These are phyloP conservation scores for Lota lota DNA, from an alignment of 2,113 vertebrate species.

Conservation along the genomic window DNA sequence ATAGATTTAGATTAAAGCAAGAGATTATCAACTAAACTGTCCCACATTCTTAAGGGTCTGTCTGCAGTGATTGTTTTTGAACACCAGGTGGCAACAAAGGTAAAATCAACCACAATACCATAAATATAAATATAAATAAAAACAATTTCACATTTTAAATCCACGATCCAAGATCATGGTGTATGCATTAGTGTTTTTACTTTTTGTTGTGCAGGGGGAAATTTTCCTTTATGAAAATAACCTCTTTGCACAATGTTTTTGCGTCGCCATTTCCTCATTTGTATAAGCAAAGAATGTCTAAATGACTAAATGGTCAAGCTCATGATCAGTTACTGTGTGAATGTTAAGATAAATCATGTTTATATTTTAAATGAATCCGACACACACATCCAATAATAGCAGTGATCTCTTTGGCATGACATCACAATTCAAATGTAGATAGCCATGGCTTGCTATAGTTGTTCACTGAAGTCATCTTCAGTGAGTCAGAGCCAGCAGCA, in stretches of 20 bases:
- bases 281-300: background rate
- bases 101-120: constrained; percentile 9
- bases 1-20: constrained; percentile 35
- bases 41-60: constrained; percentile 9
- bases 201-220: background rate
- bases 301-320: background rate
- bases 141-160: background rate
- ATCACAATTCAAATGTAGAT: too few relatives aligned
- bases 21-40: constrained; percentile 11
- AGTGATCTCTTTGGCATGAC: too few relatives aligned
- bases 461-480: constrained; percentile 12
- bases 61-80: background rate
- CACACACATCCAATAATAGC: too few relatives aligned
- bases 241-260: constrained; percentile 31
- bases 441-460: too few relatives aligned
- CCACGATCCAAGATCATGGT: background rate
- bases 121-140: background rate
- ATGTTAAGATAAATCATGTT: too few relatives aligned
- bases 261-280: too few relatives aligned
- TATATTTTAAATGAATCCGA: too few relatives aligned
- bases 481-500: constrained; percentile 49
- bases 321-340: background rate
- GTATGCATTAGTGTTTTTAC: background rate
- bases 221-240: constrained; percentile 31
- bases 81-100: constrained; percentile 7